Evolutionary conservation across 1,140 invertebrate genomes (phyloP).

Genomic region (Eupristina koningsbergeri): DNA sequence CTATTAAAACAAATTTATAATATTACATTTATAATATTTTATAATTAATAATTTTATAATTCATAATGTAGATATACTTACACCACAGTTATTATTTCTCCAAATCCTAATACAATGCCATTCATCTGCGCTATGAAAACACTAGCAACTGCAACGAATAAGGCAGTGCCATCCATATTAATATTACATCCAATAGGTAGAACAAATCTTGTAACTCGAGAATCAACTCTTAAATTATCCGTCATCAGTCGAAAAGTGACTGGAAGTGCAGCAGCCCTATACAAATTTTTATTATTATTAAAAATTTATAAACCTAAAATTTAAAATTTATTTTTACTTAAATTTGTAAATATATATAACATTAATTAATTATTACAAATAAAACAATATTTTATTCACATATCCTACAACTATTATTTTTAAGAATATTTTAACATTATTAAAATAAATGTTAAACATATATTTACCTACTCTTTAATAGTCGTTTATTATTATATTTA

Average conservation of each 20-base stretch:
- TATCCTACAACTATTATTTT: too few species aligned
- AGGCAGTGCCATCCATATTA: slow-evolving; percentile 95
- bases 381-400: too few species aligned
- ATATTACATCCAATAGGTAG: slow-evolving; percentile 93
- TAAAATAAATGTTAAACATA: slow-evolving; percentile 13
- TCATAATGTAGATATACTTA: slow-evolving; percentile 72
- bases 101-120: slow-evolving; percentile 83
- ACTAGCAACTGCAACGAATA: slow-evolving; percentile 90
- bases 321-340: too few species aligned
- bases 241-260: slow-evolving; percentile 95
- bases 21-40: too few species aligned
- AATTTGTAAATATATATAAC: too few species aligned
- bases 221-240: slow-evolving; percentile 90
- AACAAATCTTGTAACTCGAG: slow-evolving; percentile 91
- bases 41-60: too few species aligned
- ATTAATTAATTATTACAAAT: too few species aligned
- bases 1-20: too few species aligned
- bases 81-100: slow-evolving; percentile 86
- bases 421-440: slow-evolving; percentile 20
- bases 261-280: slow-evolving; percentile 93
- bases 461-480: neutral
- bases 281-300: slow-evolving; percentile 69
- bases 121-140: slow-evolving; percentile 96
- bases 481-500: neutral
- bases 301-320: slow-evolving; percentile 25